Percentiles rank a stretch among this genome's conserved stretches.
phyloP scores from a whole-genome alignment of 2,797 vertebrate species.

The Hippoglossus hippoglossus region DNA sequence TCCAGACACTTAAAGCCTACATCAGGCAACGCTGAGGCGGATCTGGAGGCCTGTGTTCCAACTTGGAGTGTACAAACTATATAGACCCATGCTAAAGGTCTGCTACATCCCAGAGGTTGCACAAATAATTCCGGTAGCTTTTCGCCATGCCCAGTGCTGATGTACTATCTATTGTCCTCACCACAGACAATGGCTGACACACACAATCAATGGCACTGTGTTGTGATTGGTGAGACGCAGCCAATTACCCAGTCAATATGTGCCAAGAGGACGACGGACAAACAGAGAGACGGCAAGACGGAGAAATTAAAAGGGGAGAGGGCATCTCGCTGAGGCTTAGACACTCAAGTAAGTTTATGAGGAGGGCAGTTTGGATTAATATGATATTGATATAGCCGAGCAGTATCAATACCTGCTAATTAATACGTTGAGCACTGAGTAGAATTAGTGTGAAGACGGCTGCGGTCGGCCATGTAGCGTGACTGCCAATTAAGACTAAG shows the following conservation, averaged over 20 bases:
- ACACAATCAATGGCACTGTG: constrained; percentile 46
- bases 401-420: constrained; percentile 77
- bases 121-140: constrained; percentile 6
- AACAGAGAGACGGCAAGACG: neutral
- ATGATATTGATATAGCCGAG: constrained; percentile 75
- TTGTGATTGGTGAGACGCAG: constrained; percentile 57
- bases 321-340: constrained; percentile 37
- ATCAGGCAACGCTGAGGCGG: neutral
- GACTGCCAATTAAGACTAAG: constrained; percentile 80
- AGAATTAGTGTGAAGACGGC: constrained; percentile 62
- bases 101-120: constrained; percentile 2
- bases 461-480: constrained; percentile 60
- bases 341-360: constrained; percentile 32
- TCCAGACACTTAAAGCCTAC: too few relatives aligned
- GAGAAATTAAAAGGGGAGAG: constrained; percentile 24
- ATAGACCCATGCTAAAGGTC: neutral
- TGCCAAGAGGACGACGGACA: constrained; percentile 29
- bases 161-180: constrained; percentile 20
- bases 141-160: neutral
- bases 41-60: neutral
- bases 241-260: constrained; percentile 59
- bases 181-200: constrained; percentile 48
- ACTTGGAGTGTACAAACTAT: too few relatives aligned
- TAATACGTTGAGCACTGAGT: constrained; percentile 71
- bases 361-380: constrained; percentile 65